These are phyloP conservation scores for Cantharis flavilabris DNA, from an alignment of 2,888 invertebrate genomes.

Conservation along the genomic window DNA sequence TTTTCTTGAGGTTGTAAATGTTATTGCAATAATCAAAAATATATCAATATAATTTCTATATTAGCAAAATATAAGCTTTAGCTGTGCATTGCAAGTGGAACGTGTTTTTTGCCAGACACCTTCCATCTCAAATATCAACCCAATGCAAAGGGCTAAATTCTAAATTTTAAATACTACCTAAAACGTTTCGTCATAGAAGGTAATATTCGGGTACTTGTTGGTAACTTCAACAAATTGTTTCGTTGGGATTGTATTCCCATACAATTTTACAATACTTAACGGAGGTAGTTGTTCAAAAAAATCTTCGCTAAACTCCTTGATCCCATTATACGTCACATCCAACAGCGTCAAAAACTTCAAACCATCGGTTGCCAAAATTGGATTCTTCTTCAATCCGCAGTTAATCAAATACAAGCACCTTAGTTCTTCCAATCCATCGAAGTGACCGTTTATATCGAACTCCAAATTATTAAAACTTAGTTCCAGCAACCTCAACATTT, in stretches of 20 bases:
- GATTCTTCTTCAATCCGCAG: slow-evolving; percentile 5
- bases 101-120: not conserved
- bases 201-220: not conserved
- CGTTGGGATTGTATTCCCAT: slow-evolving; percentile 5
- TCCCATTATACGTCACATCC: slow-evolving; percentile 12
- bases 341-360: slow-evolving; percentile 1
- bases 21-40: not conserved
- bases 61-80: not conserved
- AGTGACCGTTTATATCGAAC: not conserved
- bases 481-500: slow-evolving; percentile 9
- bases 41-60: not conserved
- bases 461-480: slow-evolving; percentile 17
- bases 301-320: slow-evolving; percentile 8
- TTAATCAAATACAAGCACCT: slow-evolving; percentile 12
- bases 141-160: not conserved
- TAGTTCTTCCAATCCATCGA: slow-evolving; percentile 5
- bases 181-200: slow-evolving; percentile 3
- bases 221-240: slow-evolving; percentile 1
- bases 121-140: not conserved
- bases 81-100: not conserved
- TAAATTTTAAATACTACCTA: not conserved
- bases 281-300: slow-evolving; percentile 9
- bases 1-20: too few relatives aligned
- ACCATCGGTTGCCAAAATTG: not conserved
- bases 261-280: slow-evolving; percentile 6